Conservation (phyloP, 2,797 vertebrate genomes). For the Gymnothorax reevesii region DNA sequence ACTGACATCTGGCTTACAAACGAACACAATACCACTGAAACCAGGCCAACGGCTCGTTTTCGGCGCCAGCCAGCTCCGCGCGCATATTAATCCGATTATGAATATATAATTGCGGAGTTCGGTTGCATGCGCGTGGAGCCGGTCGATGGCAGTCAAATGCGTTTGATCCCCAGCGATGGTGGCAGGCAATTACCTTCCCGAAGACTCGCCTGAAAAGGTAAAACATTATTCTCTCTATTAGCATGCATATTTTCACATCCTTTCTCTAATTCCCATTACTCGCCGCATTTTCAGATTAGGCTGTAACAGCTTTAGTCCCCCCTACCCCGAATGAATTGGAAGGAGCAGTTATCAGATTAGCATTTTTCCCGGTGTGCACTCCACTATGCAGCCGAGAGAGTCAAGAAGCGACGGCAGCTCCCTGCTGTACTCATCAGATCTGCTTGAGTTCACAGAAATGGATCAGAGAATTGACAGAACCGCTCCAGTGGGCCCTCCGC, state of each 20-base stretch:
- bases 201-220: not conserved
- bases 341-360: not conserved
- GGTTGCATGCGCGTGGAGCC: not conserved
- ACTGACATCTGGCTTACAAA: no score
- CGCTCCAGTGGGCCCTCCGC: not conserved
- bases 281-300: not conserved
- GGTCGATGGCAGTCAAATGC: not conserved
- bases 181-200: not conserved
- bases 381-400: not conserved
- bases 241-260: not conserved
- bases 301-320: not conserved
- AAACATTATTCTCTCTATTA: constrained; percentile 16
- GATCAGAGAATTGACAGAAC: constrained; percentile 6
- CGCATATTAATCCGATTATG: constrained; percentile 10
- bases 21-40: no score
- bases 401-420: not conserved
- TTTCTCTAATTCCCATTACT: constrained; percentile 18
- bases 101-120: not conserved
- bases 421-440: not conserved
- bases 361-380: not conserved
- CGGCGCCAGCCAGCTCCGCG: not conserved
- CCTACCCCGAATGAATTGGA: not conserved
- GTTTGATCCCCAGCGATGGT: not conserved
- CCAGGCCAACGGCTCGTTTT: not conserved
- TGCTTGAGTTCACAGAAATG: not conserved